Evolutionary conservation across 2,797 vertebrate genomes (phyloP).

Genomic region (Arnoldichthys spilopterus): DNA sequence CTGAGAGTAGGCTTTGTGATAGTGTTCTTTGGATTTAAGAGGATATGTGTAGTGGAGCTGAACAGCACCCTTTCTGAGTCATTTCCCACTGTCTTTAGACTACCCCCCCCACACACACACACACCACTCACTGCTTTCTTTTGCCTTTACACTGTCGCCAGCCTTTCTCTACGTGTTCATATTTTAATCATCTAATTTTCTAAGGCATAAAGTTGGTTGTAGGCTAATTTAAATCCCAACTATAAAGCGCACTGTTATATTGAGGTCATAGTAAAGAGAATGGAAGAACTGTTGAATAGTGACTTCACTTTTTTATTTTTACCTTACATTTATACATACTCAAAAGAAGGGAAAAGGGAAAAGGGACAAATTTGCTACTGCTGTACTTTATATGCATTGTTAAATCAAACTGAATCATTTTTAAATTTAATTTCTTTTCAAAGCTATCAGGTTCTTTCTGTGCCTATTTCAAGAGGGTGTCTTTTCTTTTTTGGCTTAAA

Average conservation of each 20-base stretch:
- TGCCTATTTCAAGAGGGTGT: not conserved
- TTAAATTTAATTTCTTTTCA: not conserved
- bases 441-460: not conserved
- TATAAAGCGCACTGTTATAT: constrained; percentile 44
- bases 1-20: constrained; percentile 66
- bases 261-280: constrained; percentile 48
- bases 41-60: constrained; percentile 70
- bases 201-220: constrained; percentile 43
- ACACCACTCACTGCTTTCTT: not conserved
- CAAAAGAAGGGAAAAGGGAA: not conserved
- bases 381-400: constrained; percentile 9
- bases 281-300: constrained; percentile 29
- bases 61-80: constrained; percentile 58
- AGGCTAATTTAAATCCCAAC: constrained; percentile 53
- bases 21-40: constrained; percentile 72
- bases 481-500: not conserved
- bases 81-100: constrained; percentile 31
- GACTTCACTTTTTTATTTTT: not conserved
- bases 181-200: constrained; percentile 59
- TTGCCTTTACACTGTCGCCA: constrained; percentile 44
- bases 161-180: constrained; percentile 54
- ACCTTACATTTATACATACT: too few species aligned
- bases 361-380: not conserved
- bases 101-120: constrained; percentile 19
- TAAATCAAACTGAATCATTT: not conserved